Evolutionary conservation across 2,113 vertebrate species (phyloP).

Genomic region (Fulica atra): DNA sequence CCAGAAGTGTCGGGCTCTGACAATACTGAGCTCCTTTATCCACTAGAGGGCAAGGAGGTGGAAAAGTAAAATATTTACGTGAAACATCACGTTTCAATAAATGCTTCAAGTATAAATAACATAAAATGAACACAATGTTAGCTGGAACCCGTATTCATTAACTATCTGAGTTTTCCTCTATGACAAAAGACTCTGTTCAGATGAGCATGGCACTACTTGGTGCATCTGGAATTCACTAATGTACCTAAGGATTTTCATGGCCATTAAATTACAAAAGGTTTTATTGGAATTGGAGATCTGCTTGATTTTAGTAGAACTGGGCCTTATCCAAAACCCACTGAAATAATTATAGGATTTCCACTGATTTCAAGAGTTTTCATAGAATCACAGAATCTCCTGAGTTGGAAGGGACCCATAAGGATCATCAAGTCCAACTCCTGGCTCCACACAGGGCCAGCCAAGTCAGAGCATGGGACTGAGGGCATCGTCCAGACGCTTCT

Average conservation of each 20-base stretch:
- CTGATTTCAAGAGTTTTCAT: not conserved
- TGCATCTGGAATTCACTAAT: not conserved
- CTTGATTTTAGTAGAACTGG: not conserved
- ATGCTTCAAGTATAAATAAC: not conserved
- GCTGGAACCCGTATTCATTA: not conserved
- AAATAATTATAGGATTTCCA: not conserved
- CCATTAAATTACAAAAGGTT: not conserved
- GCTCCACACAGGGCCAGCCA: too few relatives aligned
- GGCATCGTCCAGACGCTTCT: too few relatives aligned
- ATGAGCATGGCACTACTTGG: not conserved
- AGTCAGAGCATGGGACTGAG: too few relatives aligned
- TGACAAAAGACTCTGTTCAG: not conserved
- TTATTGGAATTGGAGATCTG: not conserved
- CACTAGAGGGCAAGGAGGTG: constrained; percentile 34
- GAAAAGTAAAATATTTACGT: not conserved
- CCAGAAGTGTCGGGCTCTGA: not conserved
- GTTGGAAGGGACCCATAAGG: too few relatives aligned
- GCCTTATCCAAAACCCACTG: not conserved
- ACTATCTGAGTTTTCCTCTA: not conserved
- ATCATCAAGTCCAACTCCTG: too few relatives aligned
- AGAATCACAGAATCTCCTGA: too few relatives aligned
- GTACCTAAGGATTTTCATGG: not conserved
- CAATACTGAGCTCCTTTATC: not conserved
- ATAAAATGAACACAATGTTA: not conserved
- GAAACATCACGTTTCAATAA: not conserved